A percentile compares a stretch with the other conserved stretches of the same genome.
Conservation (phyloP, 2,888 invertebrate genomes). For the Frankliniella fusca region DNA sequence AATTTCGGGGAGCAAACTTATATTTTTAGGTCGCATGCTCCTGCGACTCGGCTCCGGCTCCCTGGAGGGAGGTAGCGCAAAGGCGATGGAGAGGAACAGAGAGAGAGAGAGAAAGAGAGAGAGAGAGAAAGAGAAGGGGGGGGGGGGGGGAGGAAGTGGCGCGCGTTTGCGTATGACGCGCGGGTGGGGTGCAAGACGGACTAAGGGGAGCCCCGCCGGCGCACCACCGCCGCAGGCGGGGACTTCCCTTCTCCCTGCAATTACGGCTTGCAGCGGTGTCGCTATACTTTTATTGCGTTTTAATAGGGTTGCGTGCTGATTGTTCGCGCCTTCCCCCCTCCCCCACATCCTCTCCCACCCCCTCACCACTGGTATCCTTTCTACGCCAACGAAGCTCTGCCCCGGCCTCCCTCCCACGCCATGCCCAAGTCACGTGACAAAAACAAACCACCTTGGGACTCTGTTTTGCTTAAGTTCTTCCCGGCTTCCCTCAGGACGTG, state of each 20-base stretch:
- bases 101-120: background rate
- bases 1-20: no score
- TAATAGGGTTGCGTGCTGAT: conserved; percentile 16
- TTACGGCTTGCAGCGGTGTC: background rate
- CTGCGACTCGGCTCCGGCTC: no score
- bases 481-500: no score
- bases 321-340: background rate
- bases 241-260: conserved; percentile 13
- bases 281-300: conserved; percentile 14
- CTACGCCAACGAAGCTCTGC: background rate
- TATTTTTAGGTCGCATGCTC: no score
- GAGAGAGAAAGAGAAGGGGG: background rate
- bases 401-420: background rate
- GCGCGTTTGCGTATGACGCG: background rate
- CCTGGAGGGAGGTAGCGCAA: no score
- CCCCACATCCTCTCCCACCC: background rate
- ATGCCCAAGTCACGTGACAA: background rate
- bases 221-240: background rate
- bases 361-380: background rate
- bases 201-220: background rate
- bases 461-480: no score
- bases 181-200: no score
- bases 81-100: background rate
- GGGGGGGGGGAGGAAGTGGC: background rate
- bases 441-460: no score